Percentiles rank a stretch among this genome's conserved stretches.
Conservation (phyloP, 2,888 invertebrate genomes). For the Andrena flavipes region DNA sequence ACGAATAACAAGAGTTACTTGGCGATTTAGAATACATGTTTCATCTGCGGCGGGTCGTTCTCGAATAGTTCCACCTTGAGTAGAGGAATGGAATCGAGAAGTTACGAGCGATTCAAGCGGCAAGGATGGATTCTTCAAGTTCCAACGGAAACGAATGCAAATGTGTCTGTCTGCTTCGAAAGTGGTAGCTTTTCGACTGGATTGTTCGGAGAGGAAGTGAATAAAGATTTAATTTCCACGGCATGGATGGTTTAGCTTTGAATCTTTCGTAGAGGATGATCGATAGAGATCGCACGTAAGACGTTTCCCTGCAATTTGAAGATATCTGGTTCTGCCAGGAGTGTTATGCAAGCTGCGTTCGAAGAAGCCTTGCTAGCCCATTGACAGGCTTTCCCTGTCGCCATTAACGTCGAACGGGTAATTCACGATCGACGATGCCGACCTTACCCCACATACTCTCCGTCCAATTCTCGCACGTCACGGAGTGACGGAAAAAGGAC, state of each 20-base stretch:
- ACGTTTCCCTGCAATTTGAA: constrained; percentile 42
- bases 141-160: neutral
- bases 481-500: neutral
- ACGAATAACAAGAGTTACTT: neutral
- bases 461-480: neutral
- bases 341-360: constrained; percentile 49
- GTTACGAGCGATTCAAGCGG: neutral
- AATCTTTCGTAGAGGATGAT: neutral
- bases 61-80: neutral
- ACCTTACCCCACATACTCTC: constrained; percentile 48
- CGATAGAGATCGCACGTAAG: neutral
- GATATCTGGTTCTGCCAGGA: constrained; percentile 14
- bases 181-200: neutral
- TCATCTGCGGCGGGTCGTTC: neutral
- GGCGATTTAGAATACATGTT: neutral
- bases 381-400: constrained; percentile 53
- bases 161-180: neutral
- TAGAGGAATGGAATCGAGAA: neutral
- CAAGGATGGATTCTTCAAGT: neutral
- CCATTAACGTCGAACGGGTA: constrained; percentile 41
- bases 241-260: neutral
- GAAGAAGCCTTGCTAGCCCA: constrained; percentile 43
- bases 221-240: constrained; percentile 21
- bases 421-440: constrained; percentile 45
- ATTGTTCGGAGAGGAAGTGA: neutral